These are phyloP conservation scores for Rhipidura dahli DNA, from an alignment of 2,113 vertebrate genomes.

Conservation along the genomic window DNA sequence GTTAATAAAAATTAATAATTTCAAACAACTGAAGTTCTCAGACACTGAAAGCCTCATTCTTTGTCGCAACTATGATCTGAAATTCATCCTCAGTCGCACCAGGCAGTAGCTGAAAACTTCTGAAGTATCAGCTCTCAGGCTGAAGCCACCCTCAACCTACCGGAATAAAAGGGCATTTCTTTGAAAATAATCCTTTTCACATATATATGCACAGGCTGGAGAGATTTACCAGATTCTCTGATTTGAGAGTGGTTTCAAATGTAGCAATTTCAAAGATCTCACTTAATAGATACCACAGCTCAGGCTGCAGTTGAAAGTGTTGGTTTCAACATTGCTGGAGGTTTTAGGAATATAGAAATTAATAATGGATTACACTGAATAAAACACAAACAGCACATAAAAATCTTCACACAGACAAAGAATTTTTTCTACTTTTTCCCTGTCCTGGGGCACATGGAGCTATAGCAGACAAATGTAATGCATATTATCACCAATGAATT, in stretches of 20 bases:
- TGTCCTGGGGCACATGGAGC: background rate
- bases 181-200: slow-evolving; percentile 28
- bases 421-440: background rate
- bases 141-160: background rate
- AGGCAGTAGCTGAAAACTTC: background rate
- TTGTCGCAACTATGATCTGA: background rate
- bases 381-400: slow-evolving; percentile 37
- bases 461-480: background rate
- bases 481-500: background rate
- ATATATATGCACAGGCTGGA: background rate
- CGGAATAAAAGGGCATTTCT: background rate
- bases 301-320: background rate
- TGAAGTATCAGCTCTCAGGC: background rate
- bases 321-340: background rate
- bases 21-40: background rate
- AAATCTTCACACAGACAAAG: background rate
- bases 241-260: slow-evolving; percentile 30
- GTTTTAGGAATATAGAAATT: slow-evolving; percentile 1
- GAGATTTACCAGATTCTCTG: slow-evolving; percentile 14
- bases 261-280: background rate
- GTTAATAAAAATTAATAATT: background rate
- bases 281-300: background rate
- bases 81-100: background rate
- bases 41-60: background rate
- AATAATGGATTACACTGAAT: slow-evolving; percentile 21